Conservation (phyloP, 2,888 invertebrate species). For the Clanis bilineata region DNA sequence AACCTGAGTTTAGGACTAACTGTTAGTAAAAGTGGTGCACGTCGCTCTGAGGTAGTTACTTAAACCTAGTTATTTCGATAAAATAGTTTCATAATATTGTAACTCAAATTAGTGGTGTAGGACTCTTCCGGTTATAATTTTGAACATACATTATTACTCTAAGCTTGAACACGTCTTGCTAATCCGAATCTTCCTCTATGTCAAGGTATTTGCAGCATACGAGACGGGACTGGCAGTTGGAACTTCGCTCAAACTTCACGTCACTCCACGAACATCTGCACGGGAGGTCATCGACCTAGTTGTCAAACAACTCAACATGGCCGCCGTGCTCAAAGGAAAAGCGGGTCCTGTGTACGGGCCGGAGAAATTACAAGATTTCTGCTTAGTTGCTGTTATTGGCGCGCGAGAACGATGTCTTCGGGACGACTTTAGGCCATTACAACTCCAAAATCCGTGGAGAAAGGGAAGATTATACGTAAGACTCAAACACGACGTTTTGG, state of each 20-base stretch:
- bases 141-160: too few relatives aligned
- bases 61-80: too few relatives aligned
- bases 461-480: slow-evolving; percentile 96
- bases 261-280: slow-evolving; percentile 95
- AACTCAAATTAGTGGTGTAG: too few relatives aligned
- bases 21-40: too few relatives aligned
- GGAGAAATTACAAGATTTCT: slow-evolving; percentile 93
- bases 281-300: slow-evolving; percentile 97
- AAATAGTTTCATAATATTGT: too few relatives aligned
- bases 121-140: too few relatives aligned
- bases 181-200: slow-evolving; percentile 24
- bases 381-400: slow-evolving; percentile 97
- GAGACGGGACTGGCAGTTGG: slow-evolving; percentile 96
- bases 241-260: slow-evolving; percentile 95
- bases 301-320: slow-evolving; percentile 97
- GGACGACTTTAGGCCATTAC: slow-evolving; percentile 96
- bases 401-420: slow-evolving; percentile 95
- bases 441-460: slow-evolving; percentile 97
- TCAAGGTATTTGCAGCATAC: slow-evolving; percentile 97
- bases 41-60: too few relatives aligned
- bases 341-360: slow-evolving; percentile 92
- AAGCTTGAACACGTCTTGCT: background rate
- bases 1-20: too few relatives aligned
- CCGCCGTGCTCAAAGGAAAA: slow-evolving; percentile 91
- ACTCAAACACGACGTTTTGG: slow-evolving; percentile 93